Conservation (phyloP, 2,797 vertebrate species). For the Sebastes diploproa region DNA sequence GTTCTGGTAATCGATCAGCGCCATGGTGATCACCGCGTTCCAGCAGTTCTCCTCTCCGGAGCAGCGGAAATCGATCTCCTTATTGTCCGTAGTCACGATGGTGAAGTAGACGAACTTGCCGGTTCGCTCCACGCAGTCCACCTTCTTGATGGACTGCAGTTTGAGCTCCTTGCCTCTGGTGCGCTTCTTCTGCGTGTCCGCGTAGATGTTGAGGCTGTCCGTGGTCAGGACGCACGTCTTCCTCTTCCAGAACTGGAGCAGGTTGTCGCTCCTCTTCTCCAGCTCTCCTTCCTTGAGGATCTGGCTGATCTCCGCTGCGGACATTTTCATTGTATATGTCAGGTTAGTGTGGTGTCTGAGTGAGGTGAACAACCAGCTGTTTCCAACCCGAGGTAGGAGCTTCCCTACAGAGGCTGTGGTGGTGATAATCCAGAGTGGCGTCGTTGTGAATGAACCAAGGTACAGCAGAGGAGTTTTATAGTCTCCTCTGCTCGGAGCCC, state of each 20-base stretch:
- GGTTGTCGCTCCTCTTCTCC: conserved; percentile 96
- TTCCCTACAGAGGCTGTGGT: neutral
- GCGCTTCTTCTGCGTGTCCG: conserved; percentile 88
- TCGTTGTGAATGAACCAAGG: conserved; percentile 64
- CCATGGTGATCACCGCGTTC: conserved; percentile 95
- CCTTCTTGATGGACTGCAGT: conserved; percentile 92
- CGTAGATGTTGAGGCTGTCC: conserved; percentile 92
- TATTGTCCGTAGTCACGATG: conserved; percentile 94
- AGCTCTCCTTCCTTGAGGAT: conserved; percentile 94
- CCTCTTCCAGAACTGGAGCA: conserved; percentile 96
- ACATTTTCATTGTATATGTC: conserved; percentile 78
- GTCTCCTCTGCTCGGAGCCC: neutral
- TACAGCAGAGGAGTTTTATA: conserved; percentile 55
- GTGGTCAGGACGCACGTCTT: conserved; percentile 94
- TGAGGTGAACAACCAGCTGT: no score
- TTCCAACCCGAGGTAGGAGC: conserved; percentile 33
- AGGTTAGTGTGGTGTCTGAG: no score
- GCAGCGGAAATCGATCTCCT: conserved; percentile 97
- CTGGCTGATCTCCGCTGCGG: conserved; percentile 78
- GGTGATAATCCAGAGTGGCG: conserved; percentile 60
- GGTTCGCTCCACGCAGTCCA: conserved; percentile 98
- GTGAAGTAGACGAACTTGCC: conserved; percentile 98
- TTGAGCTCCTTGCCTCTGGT: conserved; percentile 90
- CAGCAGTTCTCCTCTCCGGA: conserved; percentile 89
- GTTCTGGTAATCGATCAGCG: conserved; percentile 97